Evolutionary conservation across 2,797 vertebrate species (phyloP).

Genomic region (Pelochelys cantorii): DNA sequence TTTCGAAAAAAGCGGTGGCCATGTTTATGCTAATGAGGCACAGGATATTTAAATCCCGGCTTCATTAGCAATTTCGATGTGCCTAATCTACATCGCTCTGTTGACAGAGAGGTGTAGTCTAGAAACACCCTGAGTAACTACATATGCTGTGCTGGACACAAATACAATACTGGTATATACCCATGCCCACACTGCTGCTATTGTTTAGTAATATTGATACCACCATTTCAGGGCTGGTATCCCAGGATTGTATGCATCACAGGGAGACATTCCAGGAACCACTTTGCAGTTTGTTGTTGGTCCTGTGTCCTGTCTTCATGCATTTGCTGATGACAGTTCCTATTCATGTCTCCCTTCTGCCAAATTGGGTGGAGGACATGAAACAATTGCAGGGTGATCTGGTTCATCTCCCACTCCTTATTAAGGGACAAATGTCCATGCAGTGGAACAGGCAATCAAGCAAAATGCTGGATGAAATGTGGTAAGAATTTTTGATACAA

Average conservation of each 20-base stretch:
- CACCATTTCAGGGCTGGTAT: background rate
- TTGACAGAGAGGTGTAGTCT: too few relatives aligned
- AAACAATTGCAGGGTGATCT: background rate
- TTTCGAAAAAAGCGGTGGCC: too few relatives aligned
- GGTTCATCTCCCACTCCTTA: background rate
- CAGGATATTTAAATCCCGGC: too few relatives aligned
- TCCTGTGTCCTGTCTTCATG: background rate
- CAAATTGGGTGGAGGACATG: background rate
- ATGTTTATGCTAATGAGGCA: too few relatives aligned
- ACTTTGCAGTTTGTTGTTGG: background rate
- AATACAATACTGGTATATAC: background rate
- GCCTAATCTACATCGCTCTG: too few relatives aligned
- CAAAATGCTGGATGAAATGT: background rate
- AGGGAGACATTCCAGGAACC: background rate
- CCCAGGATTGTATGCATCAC: background rate
- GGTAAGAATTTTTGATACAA: background rate
- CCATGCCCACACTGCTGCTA: background rate
- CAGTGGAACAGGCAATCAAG: background rate
- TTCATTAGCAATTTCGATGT: too few relatives aligned
- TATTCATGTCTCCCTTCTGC: background rate
- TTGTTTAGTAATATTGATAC: background rate
- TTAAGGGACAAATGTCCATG: background rate
- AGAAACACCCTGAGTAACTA: background rate
- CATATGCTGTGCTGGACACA: background rate
- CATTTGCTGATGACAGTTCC: background rate